Conservation (phyloP, 2,888 invertebrate species). For the Chalcosyrphus nemorum region DNA sequence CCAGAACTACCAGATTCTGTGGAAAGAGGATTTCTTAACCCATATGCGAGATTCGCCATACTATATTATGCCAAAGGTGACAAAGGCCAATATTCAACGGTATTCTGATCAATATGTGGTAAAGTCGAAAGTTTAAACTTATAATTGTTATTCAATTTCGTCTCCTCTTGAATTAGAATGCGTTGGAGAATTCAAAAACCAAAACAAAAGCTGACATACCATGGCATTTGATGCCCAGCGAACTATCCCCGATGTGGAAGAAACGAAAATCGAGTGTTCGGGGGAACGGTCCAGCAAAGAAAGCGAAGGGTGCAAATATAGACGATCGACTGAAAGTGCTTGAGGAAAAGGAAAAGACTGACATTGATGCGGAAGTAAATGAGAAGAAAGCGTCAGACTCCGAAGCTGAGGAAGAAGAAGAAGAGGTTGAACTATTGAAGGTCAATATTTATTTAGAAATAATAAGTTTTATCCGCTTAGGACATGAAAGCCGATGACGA, state of each 20-base stretch:
- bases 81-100: constrained; percentile 68
- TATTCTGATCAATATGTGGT: constrained; percentile 77
- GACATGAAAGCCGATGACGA: constrained; percentile 86
- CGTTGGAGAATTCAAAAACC: constrained; percentile 76
- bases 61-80: constrained; percentile 76
- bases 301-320: constrained; percentile 76
- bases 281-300: constrained; percentile 74
- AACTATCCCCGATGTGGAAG: constrained; percentile 81
- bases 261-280: constrained; percentile 74
- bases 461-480: constrained; percentile 15
- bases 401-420: constrained; percentile 78
- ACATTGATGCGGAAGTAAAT: constrained; percentile 84
- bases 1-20: constrained; percentile 87
- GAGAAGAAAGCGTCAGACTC: constrained; percentile 86
- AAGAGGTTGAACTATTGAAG: constrained; percentile 73
- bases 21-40: constrained; percentile 89
- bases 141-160: neutral
- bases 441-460: neutral
- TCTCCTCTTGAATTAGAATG: constrained; percentile 74
- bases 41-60: constrained; percentile 87
- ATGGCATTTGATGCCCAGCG: constrained; percentile 86
- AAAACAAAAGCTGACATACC: constrained; percentile 79
- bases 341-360: constrained; percentile 85
- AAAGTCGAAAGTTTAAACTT: constrained; percentile 19
- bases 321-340: constrained; percentile 85